Base-by-base conservation (phyloP, 2,113 vertebrate species). In the rabbit (Oryctolagus cuniculus) region DNA sequence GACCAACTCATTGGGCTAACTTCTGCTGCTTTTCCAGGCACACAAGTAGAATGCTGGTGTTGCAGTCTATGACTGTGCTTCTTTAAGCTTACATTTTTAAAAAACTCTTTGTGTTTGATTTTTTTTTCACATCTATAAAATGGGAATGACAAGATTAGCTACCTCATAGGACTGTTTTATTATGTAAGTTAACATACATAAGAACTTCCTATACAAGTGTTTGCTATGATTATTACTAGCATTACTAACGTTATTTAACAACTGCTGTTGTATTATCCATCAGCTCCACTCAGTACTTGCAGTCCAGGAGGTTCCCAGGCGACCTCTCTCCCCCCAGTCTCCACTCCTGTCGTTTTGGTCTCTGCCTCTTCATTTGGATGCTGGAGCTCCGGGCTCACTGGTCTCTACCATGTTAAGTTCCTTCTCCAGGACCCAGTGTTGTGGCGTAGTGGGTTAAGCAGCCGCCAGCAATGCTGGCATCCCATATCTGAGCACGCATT, bases 101-200 rank as follows among this genome's bases (percentile, higher is more conserved):
- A 92, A 61, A 44, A 44, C 10, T 63, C 38, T 49, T 38, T 96
- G 25, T 58, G 15, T 34, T 73, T 90, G 24, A 67, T 64, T 64
- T 89, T 87, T 88, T 81, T 44, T 44, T 44, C 36, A 74, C 22
- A 27, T 85, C 25, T 85, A 51, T 69, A 85, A 88, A 89, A 92
- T 78, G 10, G 15, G 63, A 88, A 31, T 75, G 44, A 34, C 64
- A 87, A 78, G 25, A 67, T n/a, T 51, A 89, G 4, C 34, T 91
- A 36, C 34, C 12, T 87, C 15, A 15, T 70, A 34, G 44, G 69
- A 64, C 73, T 31, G 17, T 72, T 84, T 25, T 69, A 49, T 67
- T 84, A 73, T 29, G 1, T 64, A n/a, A 67, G 12, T 91, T 92
- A 89, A n/a, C 27, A 36, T 58, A 36, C 24, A 0, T 63, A 69